These are phyloP conservation scores for Menidia beryllina DNA, from an alignment of 2,113 vertebrate species.

Conservation along the genomic window DNA sequence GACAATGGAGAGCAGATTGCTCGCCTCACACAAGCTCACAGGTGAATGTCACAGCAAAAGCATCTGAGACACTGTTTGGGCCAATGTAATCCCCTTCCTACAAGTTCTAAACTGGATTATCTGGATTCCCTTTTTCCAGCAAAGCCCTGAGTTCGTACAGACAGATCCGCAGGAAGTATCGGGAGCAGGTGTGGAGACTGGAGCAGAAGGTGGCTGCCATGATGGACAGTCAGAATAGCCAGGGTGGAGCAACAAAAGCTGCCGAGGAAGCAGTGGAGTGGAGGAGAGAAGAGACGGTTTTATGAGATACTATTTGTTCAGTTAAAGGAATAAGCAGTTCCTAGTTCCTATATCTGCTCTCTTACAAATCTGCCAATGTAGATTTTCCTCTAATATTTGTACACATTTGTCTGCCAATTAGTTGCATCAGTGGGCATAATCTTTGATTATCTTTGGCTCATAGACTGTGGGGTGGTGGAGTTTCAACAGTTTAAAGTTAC, in stretches of 20 bases:
- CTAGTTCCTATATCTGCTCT: not conserved
- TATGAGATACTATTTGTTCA: conserved; percentile 50
- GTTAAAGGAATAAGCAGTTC: not conserved
- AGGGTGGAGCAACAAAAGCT: conserved; percentile 65
- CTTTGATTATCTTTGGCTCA: not conserved
- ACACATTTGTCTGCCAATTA: not conserved
- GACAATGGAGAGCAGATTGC: conserved; percentile 79
- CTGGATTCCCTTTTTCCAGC: conserved; percentile 66
- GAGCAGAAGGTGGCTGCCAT: conserved; percentile 81
- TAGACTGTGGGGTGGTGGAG: not conserved
- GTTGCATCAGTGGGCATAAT: not conserved
- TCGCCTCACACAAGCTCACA: conserved; percentile 85
- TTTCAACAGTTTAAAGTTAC: not conserved
- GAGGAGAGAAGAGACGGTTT: conserved; percentile 70
- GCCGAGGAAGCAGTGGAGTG: conserved; percentile 69
- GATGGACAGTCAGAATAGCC: conserved; percentile 77
- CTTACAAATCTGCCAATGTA: not conserved
- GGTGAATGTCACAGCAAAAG: conserved; percentile 68
- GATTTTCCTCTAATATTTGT: not conserved
- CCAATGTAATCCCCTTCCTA: not conserved
- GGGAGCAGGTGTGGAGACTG: conserved; percentile 84
- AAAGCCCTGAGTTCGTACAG: conserved; percentile 84
- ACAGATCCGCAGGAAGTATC: conserved; percentile 85
- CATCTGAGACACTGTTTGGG: not conserved
- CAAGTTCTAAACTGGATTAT: not conserved